Conservation (phyloP, 2,888 invertebrate genomes). For the Xanthorhoe spadicearia region DNA sequence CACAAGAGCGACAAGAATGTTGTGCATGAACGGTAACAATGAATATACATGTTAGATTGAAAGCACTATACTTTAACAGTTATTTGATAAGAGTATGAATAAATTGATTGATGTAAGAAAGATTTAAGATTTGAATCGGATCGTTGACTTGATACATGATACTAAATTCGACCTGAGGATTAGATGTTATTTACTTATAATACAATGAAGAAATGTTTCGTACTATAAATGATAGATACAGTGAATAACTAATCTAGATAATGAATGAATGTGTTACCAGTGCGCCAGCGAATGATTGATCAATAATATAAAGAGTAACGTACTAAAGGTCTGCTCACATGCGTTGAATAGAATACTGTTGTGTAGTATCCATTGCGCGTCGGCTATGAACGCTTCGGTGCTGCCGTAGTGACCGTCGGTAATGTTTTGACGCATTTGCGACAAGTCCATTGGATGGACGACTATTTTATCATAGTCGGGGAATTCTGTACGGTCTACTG, state of each 20-base stretch:
- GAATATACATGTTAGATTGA: constrained; percentile 5
- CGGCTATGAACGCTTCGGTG: constrained; percentile 94
- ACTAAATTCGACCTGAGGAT: background rate
- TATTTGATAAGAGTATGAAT: too few species aligned
- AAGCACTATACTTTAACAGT: too few species aligned
- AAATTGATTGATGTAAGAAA: too few species aligned
- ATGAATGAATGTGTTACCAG: constrained; percentile 32
- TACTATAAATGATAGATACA: background rate
- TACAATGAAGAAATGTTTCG: background rate
- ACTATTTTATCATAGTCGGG: constrained; percentile 93
- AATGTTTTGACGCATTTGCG: constrained; percentile 90
- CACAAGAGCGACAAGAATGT: constrained; percentile 15
- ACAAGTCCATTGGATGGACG: constrained; percentile 94
- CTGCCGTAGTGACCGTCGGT: constrained; percentile 91
- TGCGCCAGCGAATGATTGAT: constrained; percentile 37
- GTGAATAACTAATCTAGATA: constrained; percentile 7
- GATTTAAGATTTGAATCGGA: too few species aligned
- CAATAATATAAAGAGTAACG: constrained; percentile 48
- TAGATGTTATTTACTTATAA: background rate
- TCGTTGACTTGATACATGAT: too few species aligned
- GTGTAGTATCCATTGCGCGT: constrained; percentile 97
- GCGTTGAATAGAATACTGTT: constrained; percentile 96
- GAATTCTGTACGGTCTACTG: constrained; percentile 89
- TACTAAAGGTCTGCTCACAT: constrained; percentile 84
- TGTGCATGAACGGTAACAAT: constrained; percentile 12